Percentiles rank a stretch among this genome's conserved stretches.
Evolutionary conservation across 2,888 invertebrate species (phyloP).

Genomic region (Lepidocyrtoides sp.): DNA sequence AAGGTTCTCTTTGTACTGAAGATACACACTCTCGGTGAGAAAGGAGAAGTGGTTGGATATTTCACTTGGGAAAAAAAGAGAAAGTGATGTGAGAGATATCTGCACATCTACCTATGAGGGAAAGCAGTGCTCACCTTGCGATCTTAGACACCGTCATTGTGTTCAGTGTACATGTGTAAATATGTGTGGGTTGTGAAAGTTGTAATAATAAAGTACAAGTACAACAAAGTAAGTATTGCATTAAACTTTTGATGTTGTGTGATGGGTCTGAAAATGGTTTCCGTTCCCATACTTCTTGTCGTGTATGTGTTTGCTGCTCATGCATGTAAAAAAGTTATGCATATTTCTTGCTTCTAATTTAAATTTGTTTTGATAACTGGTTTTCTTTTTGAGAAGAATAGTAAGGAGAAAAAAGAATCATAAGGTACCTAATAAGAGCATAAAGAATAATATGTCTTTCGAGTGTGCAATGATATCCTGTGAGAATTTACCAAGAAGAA

Average conservation of each 20-base stretch:
- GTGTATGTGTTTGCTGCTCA: not conserved
- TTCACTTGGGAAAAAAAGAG: conserved; percentile 42
- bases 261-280: not conserved
- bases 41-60: not conserved
- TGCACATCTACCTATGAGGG: conserved; percentile 25
- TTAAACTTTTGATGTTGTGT: not conserved
- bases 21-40: not conserved
- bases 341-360: conserved; percentile 9
- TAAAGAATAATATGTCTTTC: not conserved
- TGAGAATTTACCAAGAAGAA: not conserved
- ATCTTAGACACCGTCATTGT: not conserved
- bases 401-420: not conserved
- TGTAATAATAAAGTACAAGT: conserved; percentile 9
- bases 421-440: too few species aligned
- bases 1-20: not conserved
- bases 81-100: conserved; percentile 21
- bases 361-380: conserved; percentile 1
- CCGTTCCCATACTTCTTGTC: not conserved
- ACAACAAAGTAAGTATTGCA: conserved; percentile 8
- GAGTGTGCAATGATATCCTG: not conserved
- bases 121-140: not conserved
- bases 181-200: not conserved
- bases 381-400: not conserved
- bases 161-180: not conserved
- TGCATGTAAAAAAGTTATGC: not conserved